A percentile compares a stretch with the other conserved stretches of the same genome.
Evolutionary conservation across 1,140 invertebrate genomes (phyloP).

Genomic region (Papilio polytes): DNA sequence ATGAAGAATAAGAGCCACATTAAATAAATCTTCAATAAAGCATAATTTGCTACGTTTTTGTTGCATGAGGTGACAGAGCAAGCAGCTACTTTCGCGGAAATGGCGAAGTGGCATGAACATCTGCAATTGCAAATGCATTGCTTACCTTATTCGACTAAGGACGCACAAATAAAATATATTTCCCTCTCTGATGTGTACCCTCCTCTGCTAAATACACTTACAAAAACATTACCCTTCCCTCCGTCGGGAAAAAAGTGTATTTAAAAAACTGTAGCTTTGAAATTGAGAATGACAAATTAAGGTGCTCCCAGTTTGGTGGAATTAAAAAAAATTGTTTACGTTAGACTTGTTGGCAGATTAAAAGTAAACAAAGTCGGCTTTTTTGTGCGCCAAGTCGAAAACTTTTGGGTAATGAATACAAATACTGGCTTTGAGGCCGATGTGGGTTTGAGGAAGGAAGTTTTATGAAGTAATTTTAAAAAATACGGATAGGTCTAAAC

Average conservation of each 20-base stretch:
- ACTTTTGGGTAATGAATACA: constrained; percentile 31
- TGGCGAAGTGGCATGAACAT: too few species aligned
- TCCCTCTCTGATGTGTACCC: too few species aligned
- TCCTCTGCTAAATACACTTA: too few species aligned
- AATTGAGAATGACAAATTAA: neutral
- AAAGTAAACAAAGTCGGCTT: constrained; percentile 28
- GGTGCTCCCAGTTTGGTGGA: neutral
- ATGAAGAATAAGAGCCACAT: too few species aligned
- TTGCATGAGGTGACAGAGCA: too few species aligned
- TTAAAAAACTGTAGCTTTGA: neutral
- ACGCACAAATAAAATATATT: too few species aligned
- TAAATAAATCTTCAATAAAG: too few species aligned
- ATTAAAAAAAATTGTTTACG: constrained; percentile 6
- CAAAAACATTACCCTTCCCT: neutral
- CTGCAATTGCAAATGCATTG: too few species aligned
- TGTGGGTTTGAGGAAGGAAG: constrained; percentile 11
- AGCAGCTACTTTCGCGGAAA: too few species aligned
- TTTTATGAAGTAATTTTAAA: neutral
- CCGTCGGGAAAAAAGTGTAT: neutral
- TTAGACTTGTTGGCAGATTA: constrained; percentile 13
- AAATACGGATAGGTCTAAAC: neutral
- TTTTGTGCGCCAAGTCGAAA: constrained; percentile 26
- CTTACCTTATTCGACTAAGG: too few species aligned
- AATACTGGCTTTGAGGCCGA: constrained; percentile 25
- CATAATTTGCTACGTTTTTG: too few species aligned